Evolutionary conservation across 2,797 vertebrate species (phyloP).

Genomic region (Tangara arthus): DNA sequence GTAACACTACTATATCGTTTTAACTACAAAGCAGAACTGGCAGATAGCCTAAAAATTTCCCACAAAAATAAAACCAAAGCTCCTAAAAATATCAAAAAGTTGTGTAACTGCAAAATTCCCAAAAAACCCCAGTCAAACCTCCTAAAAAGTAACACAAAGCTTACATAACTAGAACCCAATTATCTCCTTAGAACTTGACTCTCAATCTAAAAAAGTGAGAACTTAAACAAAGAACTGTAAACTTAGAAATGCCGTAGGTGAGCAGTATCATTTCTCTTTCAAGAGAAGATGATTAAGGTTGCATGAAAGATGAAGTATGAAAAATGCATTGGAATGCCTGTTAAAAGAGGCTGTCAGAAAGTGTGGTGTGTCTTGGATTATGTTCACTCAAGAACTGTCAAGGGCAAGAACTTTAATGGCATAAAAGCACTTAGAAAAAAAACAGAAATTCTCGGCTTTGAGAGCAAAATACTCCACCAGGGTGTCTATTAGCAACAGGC

Average conservation of each 20-base stretch:
- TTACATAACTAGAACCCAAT: not conserved
- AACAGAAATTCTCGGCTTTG: not conserved
- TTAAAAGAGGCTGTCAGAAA: constrained; percentile 46
- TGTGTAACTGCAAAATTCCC: not conserved
- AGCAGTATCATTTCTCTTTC: not conserved
- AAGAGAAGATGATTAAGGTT: constrained; percentile 20
- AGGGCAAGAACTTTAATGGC: constrained; percentile 31
- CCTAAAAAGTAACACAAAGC: not conserved
- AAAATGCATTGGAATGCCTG: constrained; percentile 38
- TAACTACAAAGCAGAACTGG: not conserved
- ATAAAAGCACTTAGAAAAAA: constrained; percentile 12
- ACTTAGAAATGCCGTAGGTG: constrained; percentile 5
- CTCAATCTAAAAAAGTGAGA: not conserved
- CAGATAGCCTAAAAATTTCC: not conserved
- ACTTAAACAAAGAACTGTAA: constrained; percentile 11
- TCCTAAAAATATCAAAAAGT: not conserved
- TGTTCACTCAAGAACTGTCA: constrained; percentile 14
- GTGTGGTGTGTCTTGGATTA: constrained; percentile 44
- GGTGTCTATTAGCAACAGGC: not conserved
- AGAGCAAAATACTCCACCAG: not conserved
- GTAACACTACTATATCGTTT: not conserved
- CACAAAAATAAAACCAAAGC: not conserved
- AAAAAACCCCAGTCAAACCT: not conserved
- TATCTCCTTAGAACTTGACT: not conserved
- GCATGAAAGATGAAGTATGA: constrained; percentile 56